Conservation (phyloP, 64 coral and sea anemone species). For the Pocillopora verrucosa region DNA sequence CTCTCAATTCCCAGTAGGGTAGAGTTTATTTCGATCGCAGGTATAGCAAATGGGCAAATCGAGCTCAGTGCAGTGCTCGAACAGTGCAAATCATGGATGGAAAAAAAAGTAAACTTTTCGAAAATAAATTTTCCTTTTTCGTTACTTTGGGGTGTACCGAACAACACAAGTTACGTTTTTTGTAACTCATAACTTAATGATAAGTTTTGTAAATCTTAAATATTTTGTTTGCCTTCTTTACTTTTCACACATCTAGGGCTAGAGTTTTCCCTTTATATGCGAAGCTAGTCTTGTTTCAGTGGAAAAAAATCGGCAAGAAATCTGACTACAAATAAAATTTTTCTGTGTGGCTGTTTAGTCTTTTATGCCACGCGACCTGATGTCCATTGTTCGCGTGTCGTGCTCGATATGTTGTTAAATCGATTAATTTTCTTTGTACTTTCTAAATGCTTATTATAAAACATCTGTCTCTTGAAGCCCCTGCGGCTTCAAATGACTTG, state of each 20-base stretch:
- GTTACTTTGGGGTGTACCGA: background rate
- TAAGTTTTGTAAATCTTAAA: background rate
- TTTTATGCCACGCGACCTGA: slow-evolving; percentile 25
- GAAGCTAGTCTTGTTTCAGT: background rate
- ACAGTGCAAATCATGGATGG: background rate
- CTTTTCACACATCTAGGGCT: background rate
- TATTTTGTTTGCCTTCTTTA: background rate
- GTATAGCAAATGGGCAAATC: background rate
- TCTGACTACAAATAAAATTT: background rate
- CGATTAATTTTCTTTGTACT: background rate
- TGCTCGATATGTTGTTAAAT: slow-evolving; percentile 12
- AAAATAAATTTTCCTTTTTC: background rate
- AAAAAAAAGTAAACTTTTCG: background rate
- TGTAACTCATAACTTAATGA: background rate
- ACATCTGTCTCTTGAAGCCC: slow-evolving; percentile 8
- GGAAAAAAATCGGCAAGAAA: background rate
- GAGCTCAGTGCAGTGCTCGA: background rate
- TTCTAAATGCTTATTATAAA: background rate
- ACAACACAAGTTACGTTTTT: background rate
- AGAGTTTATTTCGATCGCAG: background rate
- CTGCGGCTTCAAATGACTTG: background rate
- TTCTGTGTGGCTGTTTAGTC: background rate
- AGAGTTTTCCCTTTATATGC: background rate
- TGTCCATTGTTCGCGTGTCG: slow-evolving; percentile 2
- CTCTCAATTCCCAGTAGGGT: background rate